phyloP scores from a whole-genome alignment of 1,140 invertebrate species.

The Rhyzopertha dominica region DNA sequence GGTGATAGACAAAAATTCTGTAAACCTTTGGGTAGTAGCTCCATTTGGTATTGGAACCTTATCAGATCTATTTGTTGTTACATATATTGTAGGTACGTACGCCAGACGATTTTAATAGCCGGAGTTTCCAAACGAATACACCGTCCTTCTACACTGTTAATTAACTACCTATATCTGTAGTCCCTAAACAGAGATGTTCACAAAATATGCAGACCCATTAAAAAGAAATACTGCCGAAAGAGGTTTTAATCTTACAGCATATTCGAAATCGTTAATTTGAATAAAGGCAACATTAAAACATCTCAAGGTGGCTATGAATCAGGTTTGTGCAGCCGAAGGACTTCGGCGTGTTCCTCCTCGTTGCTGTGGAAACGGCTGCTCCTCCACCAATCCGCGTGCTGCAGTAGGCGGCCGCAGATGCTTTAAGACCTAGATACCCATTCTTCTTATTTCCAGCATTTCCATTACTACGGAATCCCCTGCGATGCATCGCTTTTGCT shows the following conservation, averaged over 20 bases:
- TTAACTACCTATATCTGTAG: no score
- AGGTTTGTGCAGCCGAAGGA: constrained; percentile 33
- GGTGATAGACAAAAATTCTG: no score
- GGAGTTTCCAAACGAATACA: no score
- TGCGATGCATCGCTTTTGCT: constrained; percentile 31
- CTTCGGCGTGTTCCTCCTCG: constrained; percentile 38
- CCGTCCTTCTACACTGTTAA: no score
- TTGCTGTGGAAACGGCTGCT: constrained; percentile 38
- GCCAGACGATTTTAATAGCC: no score
- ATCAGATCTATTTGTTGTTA: no score
- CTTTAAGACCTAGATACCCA: constrained; percentile 39
- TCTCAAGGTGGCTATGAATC: constrained; percentile 47
- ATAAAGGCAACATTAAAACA: constrained; percentile 47
- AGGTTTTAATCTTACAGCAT: constrained; percentile 43
- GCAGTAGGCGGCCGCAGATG: constrained; percentile 38
- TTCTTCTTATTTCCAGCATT: constrained; percentile 35
- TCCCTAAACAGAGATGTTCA: no score
- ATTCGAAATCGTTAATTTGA: constrained; percentile 45
- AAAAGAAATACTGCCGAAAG: no score
- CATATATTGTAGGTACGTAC: no score
- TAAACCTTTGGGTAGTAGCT: no score
- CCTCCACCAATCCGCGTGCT: constrained; percentile 38
- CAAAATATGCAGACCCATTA: no score
- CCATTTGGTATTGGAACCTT: no score
- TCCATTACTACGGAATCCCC: constrained; percentile 33